phyloP scores from a whole-genome alignment of 1,140 invertebrate species.

The Elysia chlorotica region DNA sequence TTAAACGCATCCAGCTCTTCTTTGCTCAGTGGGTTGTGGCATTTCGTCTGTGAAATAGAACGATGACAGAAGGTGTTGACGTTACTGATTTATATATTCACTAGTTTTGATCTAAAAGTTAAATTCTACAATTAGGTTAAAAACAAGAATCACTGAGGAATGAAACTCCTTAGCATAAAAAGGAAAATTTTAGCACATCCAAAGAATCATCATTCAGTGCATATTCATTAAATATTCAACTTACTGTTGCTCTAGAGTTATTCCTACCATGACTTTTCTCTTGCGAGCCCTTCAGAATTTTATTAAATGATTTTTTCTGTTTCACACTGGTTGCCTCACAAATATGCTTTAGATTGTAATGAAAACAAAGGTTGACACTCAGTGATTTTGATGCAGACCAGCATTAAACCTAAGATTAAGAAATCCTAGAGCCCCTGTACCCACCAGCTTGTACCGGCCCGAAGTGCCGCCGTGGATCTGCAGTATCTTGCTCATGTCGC shows the following conservation, averaged over 20 bases:
- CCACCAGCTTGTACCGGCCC: slow-evolving; percentile 3
- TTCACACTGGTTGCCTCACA: background rate
- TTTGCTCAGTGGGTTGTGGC: background rate
- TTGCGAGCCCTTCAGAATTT: background rate
- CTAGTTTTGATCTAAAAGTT: background rate
- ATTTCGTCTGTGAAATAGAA: too few relatives aligned
- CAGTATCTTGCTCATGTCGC: slow-evolving; percentile 12
- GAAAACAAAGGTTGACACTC: background rate
- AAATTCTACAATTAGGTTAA: background rate
- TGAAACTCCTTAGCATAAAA: background rate
- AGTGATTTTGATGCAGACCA: background rate
- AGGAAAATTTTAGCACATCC: background rate
- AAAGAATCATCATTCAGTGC: too few relatives aligned
- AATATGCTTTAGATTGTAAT: background rate
- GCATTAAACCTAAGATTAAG: background rate
- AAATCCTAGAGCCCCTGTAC: background rate
- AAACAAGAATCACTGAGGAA: background rate
- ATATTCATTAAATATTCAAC: too few relatives aligned
- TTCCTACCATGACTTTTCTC: background rate
- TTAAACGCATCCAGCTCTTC: background rate
- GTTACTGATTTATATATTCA: background rate
- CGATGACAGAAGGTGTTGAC: background rate
- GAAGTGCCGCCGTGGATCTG: slow-evolving; percentile 10
- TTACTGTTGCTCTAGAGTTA: too few relatives aligned
- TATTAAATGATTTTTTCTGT: background rate